Conservation (phyloP, 2,888 invertebrate species). For the Phyto melanocephala region DNA sequence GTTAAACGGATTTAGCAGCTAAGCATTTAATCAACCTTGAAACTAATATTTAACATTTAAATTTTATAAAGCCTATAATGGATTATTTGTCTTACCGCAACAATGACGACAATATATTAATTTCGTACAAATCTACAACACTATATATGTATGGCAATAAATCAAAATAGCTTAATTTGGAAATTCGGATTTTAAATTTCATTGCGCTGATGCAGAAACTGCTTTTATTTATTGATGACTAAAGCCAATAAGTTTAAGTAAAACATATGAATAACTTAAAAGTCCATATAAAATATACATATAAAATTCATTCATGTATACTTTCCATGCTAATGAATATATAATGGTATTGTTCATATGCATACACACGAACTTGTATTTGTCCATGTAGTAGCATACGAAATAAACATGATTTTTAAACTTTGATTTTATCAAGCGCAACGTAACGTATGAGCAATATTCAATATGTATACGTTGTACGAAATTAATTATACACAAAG, state of each 20-base stretch:
- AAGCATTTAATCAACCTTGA: conserved; percentile 6
- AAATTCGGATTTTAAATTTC: too few species aligned
- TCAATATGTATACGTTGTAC: conserved; percentile 9
- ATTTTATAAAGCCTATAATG: background rate
- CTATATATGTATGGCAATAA: too few species aligned
- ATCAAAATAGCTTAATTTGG: too few species aligned
- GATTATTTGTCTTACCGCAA: too few species aligned
- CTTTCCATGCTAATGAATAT: background rate
- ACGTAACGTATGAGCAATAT: conserved; percentile 23
- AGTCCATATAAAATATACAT: too few species aligned
- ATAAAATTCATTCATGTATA: background rate
- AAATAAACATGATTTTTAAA: background rate
- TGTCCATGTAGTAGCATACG: background rate
- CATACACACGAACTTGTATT: background rate
- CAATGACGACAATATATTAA: too few species aligned
- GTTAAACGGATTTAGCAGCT: background rate
- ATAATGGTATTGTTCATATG: background rate
- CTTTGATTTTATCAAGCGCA: conserved; percentile 5
- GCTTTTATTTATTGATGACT: too few species aligned
- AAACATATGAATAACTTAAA: too few species aligned
- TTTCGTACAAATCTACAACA: too few species aligned
- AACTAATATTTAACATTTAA: background rate
- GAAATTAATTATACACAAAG: conserved; percentile 25
- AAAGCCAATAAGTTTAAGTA: too few species aligned
- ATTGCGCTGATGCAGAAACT: too few species aligned